Evolutionary conservation across 2,888 invertebrate genomes (phyloP), one percentile per base, ranked within the genome.

Genomic region (Trichopoda pennipes): DNA sequence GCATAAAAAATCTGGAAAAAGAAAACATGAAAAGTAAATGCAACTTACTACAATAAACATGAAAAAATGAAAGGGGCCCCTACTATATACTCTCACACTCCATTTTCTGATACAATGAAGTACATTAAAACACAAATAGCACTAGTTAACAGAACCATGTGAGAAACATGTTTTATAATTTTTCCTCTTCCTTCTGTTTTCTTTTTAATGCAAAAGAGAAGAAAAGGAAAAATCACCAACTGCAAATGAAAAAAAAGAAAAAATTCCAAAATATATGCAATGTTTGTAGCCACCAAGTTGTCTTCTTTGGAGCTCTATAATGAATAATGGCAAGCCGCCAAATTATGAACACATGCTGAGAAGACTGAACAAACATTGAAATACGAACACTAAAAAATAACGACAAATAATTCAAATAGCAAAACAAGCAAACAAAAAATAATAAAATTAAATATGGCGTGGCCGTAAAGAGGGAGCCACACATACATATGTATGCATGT

Each of bases 311-410:
- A 74, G 77, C 76, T 49, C 28, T 47, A 76, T 68, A 82, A 79
- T 79, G 68, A 82, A 79, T 60, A 87, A 88, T 88, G 88, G 89
- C 89, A 87, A 88, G 87, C 89, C 89, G 88, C 89, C 88, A 88
- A 89, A 88, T 87, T 88, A 87, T 88, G 86, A 88, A 87, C 88
- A 86, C 88, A 88, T 87, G 85, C 83, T 82, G 82, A 76, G 82
- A 76, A 75, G 58, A 81, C 63, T 60, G 63, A 78, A 80, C 58
- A 66, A 64, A 75, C 66, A 73, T 47, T 70, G 21, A 72, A 53
- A 38, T 55, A 12, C 68, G 55, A 64, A 73, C 38, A 66, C 56
- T 28, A 63, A 69, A 38, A 74, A 23, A 63, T 42, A 61, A 80
- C 60, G 64, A 70, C 60, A 58, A 55, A 79, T 77, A 78, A 76